Evolutionary conservation across 2,888 invertebrate genomes (phyloP).

Genomic region (Schizaphis graminum): DNA sequence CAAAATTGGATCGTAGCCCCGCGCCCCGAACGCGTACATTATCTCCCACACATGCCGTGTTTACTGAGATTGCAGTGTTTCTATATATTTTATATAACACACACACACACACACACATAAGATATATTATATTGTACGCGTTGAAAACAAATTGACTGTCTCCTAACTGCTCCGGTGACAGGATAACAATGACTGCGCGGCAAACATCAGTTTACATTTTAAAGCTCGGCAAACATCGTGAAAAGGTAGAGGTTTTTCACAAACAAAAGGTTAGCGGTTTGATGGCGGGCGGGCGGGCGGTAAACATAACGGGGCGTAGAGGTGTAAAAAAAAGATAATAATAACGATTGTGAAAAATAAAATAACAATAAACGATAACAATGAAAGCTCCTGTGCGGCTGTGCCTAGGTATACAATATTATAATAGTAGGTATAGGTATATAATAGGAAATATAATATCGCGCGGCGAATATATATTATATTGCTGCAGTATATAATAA

Average conservation of each 20-base stretch:
- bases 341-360: background rate
- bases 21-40: background rate
- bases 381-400: background rate
- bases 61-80: conserved; percentile 28
- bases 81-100: background rate
- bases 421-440: background rate
- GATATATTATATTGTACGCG: background rate
- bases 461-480: background rate
- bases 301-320: background rate
- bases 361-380: conserved; percentile 33
- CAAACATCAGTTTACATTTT: conserved; percentile 49
- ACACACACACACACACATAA: background rate
- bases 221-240: conserved; percentile 45
- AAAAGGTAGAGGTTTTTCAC: conserved; percentile 39
- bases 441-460: background rate
- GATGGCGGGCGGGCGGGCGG: background rate
- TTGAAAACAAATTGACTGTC: conserved; percentile 58
- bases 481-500: background rate
- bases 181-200: conserved; percentile 49
- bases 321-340: conserved; percentile 15
- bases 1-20: conserved; percentile 30
- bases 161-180: conserved; percentile 39
- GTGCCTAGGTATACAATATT: background rate
- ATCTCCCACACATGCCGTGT: background rate
- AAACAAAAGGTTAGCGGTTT: conserved; percentile 46